These are phyloP conservation scores for Drosophila vallismaia DNA, from an alignment of 2,888 invertebrate genomes.

Conservation along the genomic window DNA sequence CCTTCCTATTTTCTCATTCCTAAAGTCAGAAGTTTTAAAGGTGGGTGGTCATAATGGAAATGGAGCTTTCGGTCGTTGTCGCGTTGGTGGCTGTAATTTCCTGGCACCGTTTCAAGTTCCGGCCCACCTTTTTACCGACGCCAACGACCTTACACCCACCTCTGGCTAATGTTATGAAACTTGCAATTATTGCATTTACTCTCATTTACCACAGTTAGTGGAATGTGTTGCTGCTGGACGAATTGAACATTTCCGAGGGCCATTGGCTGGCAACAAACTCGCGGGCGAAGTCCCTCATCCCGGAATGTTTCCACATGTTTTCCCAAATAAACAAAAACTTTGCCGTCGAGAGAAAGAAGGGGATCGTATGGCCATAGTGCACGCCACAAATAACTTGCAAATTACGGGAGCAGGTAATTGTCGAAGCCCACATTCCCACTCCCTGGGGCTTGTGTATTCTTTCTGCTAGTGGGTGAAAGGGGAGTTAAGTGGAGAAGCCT, in stretches of 20 bases:
- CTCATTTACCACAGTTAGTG: slow-evolving; percentile 67
- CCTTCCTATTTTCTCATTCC: neutral
- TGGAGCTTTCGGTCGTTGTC: slow-evolving; percentile 31
- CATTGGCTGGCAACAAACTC: neutral
- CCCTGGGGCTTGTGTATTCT: neutral
- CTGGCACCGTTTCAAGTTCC: slow-evolving; percentile 32
- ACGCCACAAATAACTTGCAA: slow-evolving; percentile 72
- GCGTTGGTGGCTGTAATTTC: slow-evolving; percentile 71
- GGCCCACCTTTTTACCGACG: too few species aligned
- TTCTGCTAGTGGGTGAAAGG: slow-evolving; percentile 60
- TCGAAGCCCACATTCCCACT: slow-evolving; percentile 29
- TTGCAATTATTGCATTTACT: slow-evolving; percentile 81
- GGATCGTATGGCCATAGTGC: slow-evolving; percentile 40
- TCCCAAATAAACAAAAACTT: slow-evolving; percentile 56
- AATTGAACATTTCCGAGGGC: slow-evolving; percentile 25
- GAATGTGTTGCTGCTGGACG: slow-evolving; percentile 14
- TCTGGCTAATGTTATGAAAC: slow-evolving; percentile 71
- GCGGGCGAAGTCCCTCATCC: neutral
- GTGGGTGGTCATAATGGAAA: slow-evolving; percentile 47
- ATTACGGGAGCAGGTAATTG: slow-evolving; percentile 50
- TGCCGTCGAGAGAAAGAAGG: slow-evolving; percentile 1
- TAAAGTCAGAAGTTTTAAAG: slow-evolving; percentile 10
- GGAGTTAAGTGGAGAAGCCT: slow-evolving; percentile 49
- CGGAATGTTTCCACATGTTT: slow-evolving; percentile 53
- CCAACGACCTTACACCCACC: slow-evolving; percentile 6